Evolutionary conservation across 2,797 vertebrate genomes (phyloP).

Genomic region (Anas capensis): DNA sequence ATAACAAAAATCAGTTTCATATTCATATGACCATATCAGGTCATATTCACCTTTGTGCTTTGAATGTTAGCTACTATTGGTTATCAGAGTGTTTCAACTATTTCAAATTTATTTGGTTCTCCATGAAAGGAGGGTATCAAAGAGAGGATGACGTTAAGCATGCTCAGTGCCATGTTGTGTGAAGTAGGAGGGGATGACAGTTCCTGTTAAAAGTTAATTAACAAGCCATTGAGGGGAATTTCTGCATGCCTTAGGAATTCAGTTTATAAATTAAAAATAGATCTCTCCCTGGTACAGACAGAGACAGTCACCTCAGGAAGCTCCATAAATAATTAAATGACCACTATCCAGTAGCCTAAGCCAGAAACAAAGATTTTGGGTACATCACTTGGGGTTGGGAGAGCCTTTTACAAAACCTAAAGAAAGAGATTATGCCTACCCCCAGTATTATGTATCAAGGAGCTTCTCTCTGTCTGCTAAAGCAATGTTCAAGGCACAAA

Average conservation of each 20-base stretch:
- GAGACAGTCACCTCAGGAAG: not conserved
- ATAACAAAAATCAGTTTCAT: not conserved
- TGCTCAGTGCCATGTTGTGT: not conserved
- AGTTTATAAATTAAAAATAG: not conserved
- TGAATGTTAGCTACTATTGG: not conserved
- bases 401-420: not conserved
- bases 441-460: not conserved
- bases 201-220: conserved; percentile 8
- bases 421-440: not conserved
- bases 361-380: not conserved
- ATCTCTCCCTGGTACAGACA: not conserved
- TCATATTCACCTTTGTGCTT: not conserved
- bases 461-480: not conserved
- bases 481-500: not conserved
- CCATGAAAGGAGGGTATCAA: not conserved
- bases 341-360: not conserved
- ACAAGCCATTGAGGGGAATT: not conserved
- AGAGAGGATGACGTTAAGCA: not conserved
- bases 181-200: not conserved
- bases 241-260: not conserved
- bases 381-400: not conserved
- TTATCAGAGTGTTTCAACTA: not conserved
- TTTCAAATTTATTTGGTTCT: not conserved
- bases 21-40: not conserved
- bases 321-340: not conserved